A percentile compares a stretch with the other conserved stretches of the same genome.
phyloP scores from a whole-genome alignment of 2,113 vertebrate genomes.

The Anhinga anhinga region DNA sequence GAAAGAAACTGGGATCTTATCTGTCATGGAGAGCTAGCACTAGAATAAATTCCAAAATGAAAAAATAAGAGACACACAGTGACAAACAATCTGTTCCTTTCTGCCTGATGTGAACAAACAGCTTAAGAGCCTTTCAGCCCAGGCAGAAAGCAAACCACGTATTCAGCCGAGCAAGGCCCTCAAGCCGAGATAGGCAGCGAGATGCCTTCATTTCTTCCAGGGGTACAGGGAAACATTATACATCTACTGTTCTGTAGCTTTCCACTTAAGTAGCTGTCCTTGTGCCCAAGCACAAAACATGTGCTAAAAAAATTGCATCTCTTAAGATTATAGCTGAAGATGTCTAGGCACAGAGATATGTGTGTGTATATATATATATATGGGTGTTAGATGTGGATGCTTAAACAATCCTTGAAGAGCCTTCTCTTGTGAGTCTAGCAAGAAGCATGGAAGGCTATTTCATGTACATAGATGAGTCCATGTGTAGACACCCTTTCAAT shows the following conservation, averaged over 20 bases:
- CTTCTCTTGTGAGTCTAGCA: not conserved
- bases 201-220: not conserved
- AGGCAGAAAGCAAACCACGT: not conserved
- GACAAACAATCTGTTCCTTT: not conserved
- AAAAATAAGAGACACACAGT: not conserved
- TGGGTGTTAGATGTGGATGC: not conserved
- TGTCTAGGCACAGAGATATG: not conserved
- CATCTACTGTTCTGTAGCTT: not conserved
- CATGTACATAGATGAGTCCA: not conserved
- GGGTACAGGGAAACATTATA: not conserved
- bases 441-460: not conserved
- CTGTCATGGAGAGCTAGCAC: not conserved
- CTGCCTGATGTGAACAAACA: not conserved
- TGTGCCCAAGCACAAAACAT: not conserved
- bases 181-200: not conserved
- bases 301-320: not conserved
- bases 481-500: not conserved
- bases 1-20: not conserved
- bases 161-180: not conserved
- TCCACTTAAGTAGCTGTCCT: not conserved
- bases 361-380: not conserved
- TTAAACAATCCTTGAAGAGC: not conserved
- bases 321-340: not conserved
- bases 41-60: not conserved
- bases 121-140: not conserved